A percentile compares a stretch with the other conserved stretches of the same genome.
phyloP scores from a whole-genome alignment of 1,140 invertebrate genomes.

The Steinernema feltiae region DNA sequence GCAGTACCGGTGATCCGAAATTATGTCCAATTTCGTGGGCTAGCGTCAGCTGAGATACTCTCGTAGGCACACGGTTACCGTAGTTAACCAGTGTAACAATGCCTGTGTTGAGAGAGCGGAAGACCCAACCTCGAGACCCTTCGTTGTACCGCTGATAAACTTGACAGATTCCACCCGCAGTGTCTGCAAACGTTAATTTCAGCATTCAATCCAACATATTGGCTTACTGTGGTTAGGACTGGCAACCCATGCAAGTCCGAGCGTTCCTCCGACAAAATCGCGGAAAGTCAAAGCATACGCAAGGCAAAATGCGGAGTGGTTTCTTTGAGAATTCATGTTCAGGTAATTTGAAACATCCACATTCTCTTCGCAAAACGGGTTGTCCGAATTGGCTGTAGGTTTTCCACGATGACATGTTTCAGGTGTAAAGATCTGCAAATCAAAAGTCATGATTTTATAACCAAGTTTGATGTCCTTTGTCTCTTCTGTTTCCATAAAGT shows the following conservation, averaged over 20 bases:
- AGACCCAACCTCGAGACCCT: conserved; percentile 82
- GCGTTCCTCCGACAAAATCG: conserved; percentile 89
- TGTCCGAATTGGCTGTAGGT: conserved; percentile 58
- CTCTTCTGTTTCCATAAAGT: not conserved
- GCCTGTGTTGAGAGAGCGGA: conserved; percentile 92
- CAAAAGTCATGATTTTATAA: not conserved
- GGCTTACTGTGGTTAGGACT: conserved; percentile 65
- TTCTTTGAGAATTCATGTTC: conserved; percentile 89
- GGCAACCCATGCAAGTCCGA: conserved; percentile 96
- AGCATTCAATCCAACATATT: not conserved
- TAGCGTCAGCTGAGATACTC: conserved; percentile 91
- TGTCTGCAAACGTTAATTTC: conserved; percentile 64
- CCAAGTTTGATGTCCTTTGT: not conserved
- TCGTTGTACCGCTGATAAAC: conserved; percentile 94
- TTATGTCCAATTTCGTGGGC: conserved; percentile 99
- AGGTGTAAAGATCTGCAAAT: conserved; percentile 60
- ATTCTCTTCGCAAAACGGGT: conserved; percentile 91
- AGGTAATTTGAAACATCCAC: conserved; percentile 99
- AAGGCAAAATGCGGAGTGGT: conserved; percentile 95
- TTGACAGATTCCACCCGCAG: conserved; percentile 96
- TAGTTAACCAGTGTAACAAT: conserved; percentile 99
- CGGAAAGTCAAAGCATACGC: conserved; percentile 98
- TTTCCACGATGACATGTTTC: conserved; percentile 53
- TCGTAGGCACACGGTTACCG: conserved; percentile 86
- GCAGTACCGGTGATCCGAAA: conserved; percentile 76